Percentiles rank a stretch among this genome's conserved stretches.
Conservation (phyloP, 1,140 invertebrate genomes). For the Neuroterus valhalla region DNA sequence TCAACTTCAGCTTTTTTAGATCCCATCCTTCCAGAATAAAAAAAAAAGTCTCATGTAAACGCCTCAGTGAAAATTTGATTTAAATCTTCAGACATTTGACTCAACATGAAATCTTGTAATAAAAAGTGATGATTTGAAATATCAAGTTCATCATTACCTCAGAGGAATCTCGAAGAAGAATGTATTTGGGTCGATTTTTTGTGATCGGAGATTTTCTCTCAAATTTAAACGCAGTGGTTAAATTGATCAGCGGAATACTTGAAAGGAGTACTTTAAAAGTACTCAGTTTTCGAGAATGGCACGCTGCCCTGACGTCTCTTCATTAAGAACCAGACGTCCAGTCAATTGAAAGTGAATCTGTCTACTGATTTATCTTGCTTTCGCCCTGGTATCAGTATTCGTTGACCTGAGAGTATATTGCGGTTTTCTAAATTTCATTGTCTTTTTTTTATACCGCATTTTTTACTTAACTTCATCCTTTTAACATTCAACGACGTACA, state of each 20-base stretch:
- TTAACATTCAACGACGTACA: too few species aligned
- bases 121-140: background rate
- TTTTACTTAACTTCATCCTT: slow-evolving; percentile 8
- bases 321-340: slow-evolving; percentile 41
- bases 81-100: too few species aligned
- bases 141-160: background rate
- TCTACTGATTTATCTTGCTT: slow-evolving; percentile 32
- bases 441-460: slow-evolving; percentile 18
- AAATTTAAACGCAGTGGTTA: slow-evolving; percentile 15
- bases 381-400: slow-evolving; percentile 33
- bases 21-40: too few species aligned
- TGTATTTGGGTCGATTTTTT: slow-evolving; percentile 17
- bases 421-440: slow-evolving; percentile 39
- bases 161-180: slow-evolving; percentile 1
- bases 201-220: slow-evolving; percentile 11
- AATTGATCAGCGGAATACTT: slow-evolving; percentile 23
- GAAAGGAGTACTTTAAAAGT: slow-evolving; percentile 23
- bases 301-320: slow-evolving; percentile 39
- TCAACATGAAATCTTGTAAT: background rate
- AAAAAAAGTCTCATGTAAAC: too few species aligned
- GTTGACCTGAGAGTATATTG: slow-evolving; percentile 40
- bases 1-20: too few species aligned
- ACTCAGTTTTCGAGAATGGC: slow-evolving; percentile 21
- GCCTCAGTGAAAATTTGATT: too few species aligned
- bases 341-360: slow-evolving; percentile 39